Base-by-base conservation (phyloP, 2,113 vertebrate species). In the Tetraodon nigroviridis region DNA sequence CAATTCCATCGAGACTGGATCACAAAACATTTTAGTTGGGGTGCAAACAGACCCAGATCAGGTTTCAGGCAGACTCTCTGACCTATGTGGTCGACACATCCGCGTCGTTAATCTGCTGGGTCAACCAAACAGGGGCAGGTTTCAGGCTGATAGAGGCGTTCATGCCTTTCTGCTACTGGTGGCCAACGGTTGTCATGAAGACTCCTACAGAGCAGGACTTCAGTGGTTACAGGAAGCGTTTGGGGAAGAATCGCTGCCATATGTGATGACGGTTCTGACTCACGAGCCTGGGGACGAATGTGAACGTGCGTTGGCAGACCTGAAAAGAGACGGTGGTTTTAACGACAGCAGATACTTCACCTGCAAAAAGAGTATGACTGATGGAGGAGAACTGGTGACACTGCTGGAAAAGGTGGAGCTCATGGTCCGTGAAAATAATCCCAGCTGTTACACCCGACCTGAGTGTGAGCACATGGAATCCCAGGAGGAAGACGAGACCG, bases 251-350 rank as follows among this genome's bases (percentile, higher is more conserved):
- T 45, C 17, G 0, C 21, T 63, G 15, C 5, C 44, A 46, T 51
- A 53, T 69, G 24, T 78, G 41, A 60, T 81, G 21, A 72, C 68
- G 69, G 54, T 75, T 27, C 55, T 72, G 6, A 81, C 79, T 22
- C 40, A 69, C 32, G 0, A 16, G 17, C 21, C 58, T 46, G 51
- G 41, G 4, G 74, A 74, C 50, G 40, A 20, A 7, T 64, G 70
- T 68, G 67, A 73, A 20, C 16, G 19, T 55, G 50, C 57, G 13
- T 4, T 66, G 22, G 13, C 16, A 58, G 65, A 69, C 11, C 40
- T 73, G n/a, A 66, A 63, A 63, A 22, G 7, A 22, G 15, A 37
- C 7, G 41, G 32, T 5, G 40, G 21, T 21, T 67, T 78, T 32
- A 20, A 1, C 61, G 71, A 72, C 48, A 55, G 67, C 57, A 57